Conservation (phyloP, 2,113 vertebrate genomes). For the Sapajus apella region DNA sequence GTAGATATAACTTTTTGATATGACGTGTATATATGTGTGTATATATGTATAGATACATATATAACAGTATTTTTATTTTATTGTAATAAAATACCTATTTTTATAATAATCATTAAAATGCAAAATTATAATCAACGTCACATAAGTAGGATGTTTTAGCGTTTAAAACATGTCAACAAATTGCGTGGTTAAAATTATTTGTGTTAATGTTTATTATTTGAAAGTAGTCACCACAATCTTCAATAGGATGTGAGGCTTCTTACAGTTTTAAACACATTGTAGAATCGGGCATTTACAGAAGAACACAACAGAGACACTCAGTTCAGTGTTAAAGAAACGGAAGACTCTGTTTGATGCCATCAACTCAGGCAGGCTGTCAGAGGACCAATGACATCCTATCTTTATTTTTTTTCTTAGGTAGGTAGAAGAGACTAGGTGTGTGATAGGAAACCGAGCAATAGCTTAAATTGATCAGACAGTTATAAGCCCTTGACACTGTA, state of each 20-base stretch:
- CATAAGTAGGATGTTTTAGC: neutral
- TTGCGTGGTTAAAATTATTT: neutral
- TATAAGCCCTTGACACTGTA: neutral
- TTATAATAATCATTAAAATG: neutral
- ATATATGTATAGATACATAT: neutral
- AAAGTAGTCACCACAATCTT: neutral
- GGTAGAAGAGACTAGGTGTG: neutral
- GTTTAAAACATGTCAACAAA: neutral
- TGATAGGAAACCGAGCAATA: neutral
- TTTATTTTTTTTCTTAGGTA: neutral
- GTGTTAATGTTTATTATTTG: neutral
- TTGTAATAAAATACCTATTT: neutral
- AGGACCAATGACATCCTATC: neutral
- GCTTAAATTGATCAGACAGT: neutral
- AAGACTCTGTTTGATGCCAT: neutral
- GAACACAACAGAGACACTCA: neutral
- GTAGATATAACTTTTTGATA: neutral
- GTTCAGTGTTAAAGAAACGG: neutral
- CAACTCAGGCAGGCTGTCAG: neutral
- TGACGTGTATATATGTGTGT: neutral
- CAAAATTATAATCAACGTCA: conserved; percentile 9
- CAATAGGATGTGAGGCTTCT: neutral
- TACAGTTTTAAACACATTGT: neutral
- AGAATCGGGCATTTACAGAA: neutral
- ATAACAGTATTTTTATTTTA: neutral